Evolutionary conservation across 2,113 vertebrate species (phyloP), one percentile per base, ranked within the genome.

Genomic region (Scophthalmus maximus): DNA sequence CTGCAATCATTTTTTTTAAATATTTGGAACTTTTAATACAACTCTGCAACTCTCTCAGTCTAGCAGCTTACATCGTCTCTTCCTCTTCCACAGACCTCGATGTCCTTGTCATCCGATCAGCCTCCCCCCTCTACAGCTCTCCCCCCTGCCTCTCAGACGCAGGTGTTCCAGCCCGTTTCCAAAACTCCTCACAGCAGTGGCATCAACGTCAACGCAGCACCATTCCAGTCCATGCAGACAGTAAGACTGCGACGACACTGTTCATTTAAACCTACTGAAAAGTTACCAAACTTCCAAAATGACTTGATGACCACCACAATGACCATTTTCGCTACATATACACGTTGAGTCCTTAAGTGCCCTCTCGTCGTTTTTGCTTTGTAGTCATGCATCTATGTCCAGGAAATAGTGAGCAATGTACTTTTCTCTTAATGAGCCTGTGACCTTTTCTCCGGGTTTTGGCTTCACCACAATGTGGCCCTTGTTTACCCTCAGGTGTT

Each of bases 141-240:
- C 91, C 93, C 96, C 66, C 62, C 88, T 8, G 59, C 93, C 71
- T 94, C 96, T 73, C 97, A 97, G 93, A 94, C 96, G 0, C 97
- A 96, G 55, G 96, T 96, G 71, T 98, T 98, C 92, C 97, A 96
- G 91, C 91, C 96, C 73, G 95, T 94, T 76, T 92, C 96, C 88
- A 99, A 98, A 92, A 92, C 96, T 81, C 94, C 97, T 83, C 96
- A 97, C 83, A 98, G 95, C 93, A 95, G 96, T 4, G 97, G 97
- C 79, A 99, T 99, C 92, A 99, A 99, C 66, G 97, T 98, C 83
- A 99, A 98, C 36, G 97, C 97, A 76, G 97, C 97, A 92, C 97
- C 97, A 95, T 99, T 99, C 97, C 97, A 98, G 10, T 99, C 97
- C 89, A 99, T 99, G 97, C 97, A 99, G 75, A 98, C 97, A 88